phyloP scores from a whole-genome alignment of 2,797 vertebrate species.

The Podargus strigoides region DNA sequence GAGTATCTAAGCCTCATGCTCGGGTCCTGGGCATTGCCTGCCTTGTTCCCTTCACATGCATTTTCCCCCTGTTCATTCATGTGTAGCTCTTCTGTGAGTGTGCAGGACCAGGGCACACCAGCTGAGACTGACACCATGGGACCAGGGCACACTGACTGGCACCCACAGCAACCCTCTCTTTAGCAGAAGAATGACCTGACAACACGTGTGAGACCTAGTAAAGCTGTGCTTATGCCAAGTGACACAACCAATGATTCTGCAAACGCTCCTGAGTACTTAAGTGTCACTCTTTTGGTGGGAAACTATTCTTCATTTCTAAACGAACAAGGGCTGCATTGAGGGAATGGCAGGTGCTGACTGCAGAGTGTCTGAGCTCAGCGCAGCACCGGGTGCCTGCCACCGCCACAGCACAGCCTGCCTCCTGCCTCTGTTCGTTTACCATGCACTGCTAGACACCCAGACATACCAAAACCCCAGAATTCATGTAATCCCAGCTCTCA shows the following conservation, averaged over 20 bases:
- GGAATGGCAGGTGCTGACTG: neutral
- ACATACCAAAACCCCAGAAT: neutral
- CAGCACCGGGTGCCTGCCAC: neutral
- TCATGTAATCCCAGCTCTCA: neutral
- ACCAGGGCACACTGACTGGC: rapidly evolving
- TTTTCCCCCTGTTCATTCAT: neutral
- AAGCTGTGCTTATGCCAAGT: neutral
- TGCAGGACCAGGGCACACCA: neutral
- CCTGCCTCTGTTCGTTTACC: rapidly evolving
- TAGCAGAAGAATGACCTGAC: neutral
- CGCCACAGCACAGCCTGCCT: neutral
- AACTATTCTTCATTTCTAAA: neutral
- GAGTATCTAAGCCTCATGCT: neutral
- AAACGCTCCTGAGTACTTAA: neutral
- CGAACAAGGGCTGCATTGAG: neutral
- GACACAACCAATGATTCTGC: neutral
- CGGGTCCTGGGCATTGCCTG: rapidly evolving
- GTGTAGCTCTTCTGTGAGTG: neutral
- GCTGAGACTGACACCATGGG: neutral
- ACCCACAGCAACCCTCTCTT: neutral
- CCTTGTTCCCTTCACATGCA: neutral
- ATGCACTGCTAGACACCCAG: neutral
- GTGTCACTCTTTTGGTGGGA: neutral
- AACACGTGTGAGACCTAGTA: neutral
- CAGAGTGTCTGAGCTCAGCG: neutral